Evolutionary conservation across 2,888 invertebrate genomes (phyloP).

Genomic region (Hirtodrosophila trivittata): DNA sequence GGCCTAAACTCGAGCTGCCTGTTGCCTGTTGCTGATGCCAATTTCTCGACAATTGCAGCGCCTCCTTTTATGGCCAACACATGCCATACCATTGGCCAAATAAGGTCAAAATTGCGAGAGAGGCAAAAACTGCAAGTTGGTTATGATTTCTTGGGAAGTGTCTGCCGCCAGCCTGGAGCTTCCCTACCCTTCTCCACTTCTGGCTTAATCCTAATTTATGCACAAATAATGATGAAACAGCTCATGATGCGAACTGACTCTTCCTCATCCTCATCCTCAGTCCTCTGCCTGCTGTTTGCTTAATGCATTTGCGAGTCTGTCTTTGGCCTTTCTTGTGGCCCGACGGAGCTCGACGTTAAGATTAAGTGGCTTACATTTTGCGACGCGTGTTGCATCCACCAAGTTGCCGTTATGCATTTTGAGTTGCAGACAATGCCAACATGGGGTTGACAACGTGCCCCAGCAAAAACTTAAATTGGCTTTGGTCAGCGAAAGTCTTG

Average conservation of each 20-base stretch:
- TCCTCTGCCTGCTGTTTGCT: constrained; percentile 9
- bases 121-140: constrained; percentile 31
- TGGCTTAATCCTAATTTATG: constrained; percentile 78
- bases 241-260: constrained; percentile 35
- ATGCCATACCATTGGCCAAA: constrained; percentile 57
- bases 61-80: constrained; percentile 52
- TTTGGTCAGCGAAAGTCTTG: constrained; percentile 54
- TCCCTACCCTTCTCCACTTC: too few species aligned
- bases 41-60: constrained; percentile 48
- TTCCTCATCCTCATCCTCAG: not conserved
- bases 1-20: constrained; percentile 29
- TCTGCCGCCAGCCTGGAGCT: constrained; percentile 26
- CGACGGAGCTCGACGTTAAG: constrained; percentile 44
- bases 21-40: constrained; percentile 35
- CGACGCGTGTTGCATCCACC: constrained; percentile 59
- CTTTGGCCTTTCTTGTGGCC: constrained; percentile 40
- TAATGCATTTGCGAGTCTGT: constrained; percentile 56
- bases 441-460: constrained; percentile 51
- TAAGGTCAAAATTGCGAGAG: constrained; percentile 69
- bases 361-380: constrained; percentile 76
- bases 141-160: constrained; percentile 68
- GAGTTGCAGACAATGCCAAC: constrained; percentile 47
- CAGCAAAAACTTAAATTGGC: constrained; percentile 53
- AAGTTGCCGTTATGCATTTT: constrained; percentile 69
- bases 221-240: constrained; percentile 77